Evolutionary conservation across 1,140 invertebrate species (phyloP).

Genomic region (Diabrotica virgifera): DNA sequence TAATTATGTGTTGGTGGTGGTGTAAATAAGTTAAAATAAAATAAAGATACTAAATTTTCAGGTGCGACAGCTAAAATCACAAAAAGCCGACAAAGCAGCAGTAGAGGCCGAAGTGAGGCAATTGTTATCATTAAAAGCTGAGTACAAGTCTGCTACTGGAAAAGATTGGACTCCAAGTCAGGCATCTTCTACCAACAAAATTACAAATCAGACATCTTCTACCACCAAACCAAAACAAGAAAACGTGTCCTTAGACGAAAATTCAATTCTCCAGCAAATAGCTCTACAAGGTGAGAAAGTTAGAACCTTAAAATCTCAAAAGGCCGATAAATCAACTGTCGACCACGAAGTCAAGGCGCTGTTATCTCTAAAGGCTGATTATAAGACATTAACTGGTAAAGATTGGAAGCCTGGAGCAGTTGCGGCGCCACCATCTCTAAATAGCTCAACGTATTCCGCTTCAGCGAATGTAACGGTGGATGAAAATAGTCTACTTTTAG

Average conservation of each 20-base stretch:
- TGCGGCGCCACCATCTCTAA: slow-evolving; percentile 31
- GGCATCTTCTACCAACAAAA: slow-evolving; percentile 54
- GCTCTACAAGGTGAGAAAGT: slow-evolving; percentile 67
- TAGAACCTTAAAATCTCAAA: slow-evolving; percentile 64
- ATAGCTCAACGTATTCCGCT: slow-evolving; percentile 39
- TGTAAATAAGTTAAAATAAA: no score
- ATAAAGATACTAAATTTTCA: slow-evolving; percentile 9
- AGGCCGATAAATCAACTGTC: slow-evolving; percentile 55
- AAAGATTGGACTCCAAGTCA: slow-evolving; percentile 61
- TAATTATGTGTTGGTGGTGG: no score
- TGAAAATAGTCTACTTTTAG: slow-evolving; percentile 48
- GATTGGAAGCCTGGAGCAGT: slow-evolving; percentile 61
- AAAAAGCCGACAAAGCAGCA: slow-evolving; percentile 61
- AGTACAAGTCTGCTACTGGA: slow-evolving; percentile 66
- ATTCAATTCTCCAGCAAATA: slow-evolving; percentile 61
- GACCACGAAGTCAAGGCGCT: slow-evolving; percentile 66
- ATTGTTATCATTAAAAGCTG: slow-evolving; percentile 66
- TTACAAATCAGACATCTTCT: slow-evolving; percentile 53
- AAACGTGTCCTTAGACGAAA: slow-evolving; percentile 11
- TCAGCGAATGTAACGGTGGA: background rate
- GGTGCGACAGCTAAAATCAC: slow-evolving; percentile 54
- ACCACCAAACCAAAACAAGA: slow-evolving; percentile 56
- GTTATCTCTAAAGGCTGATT: slow-evolving; percentile 64
- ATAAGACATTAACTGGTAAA: slow-evolving; percentile 58
- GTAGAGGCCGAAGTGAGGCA: slow-evolving; percentile 63